These are phyloP conservation scores for Ptilorrhoa leucosticta DNA, from an alignment of 2,113 vertebrate genomes.

Conservation along the genomic window DNA sequence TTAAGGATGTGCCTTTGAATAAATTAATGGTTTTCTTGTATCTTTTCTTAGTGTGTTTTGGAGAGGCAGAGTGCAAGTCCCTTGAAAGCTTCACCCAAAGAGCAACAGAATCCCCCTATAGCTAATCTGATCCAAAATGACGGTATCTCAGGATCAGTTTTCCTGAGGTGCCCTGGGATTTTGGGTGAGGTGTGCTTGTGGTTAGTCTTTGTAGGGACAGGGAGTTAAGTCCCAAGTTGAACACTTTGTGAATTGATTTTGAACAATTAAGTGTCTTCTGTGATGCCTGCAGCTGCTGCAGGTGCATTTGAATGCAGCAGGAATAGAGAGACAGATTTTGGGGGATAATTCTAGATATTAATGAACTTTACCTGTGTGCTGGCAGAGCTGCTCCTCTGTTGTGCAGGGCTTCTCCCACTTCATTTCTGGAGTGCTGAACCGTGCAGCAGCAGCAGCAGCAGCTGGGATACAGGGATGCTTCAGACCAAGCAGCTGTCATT, in stretches of 20 bases:
- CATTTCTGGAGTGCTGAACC: not conserved
- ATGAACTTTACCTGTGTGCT: fast-evolving
- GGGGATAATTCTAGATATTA: not conserved
- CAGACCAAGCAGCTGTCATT: not conserved
- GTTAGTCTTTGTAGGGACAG: not conserved
- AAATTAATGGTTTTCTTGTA: fast-evolving
- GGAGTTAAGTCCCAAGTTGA: not conserved
- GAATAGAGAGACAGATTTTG: not conserved
- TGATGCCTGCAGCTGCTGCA: not conserved
- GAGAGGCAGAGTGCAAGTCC: not conserved
- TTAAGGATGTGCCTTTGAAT: not conserved
- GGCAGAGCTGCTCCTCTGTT: not conserved
- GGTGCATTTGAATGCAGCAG: not conserved
- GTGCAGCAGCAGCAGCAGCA: not conserved
- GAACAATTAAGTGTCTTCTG: not conserved
- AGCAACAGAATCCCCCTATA: not conserved
- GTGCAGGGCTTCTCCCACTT: fast-evolving
- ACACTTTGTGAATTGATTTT: not conserved
- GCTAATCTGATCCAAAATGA: fast-evolving
- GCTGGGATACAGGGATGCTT: not conserved
- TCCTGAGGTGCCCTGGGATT: not conserved
- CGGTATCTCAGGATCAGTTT: too few relatives aligned
- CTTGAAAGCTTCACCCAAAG: not conserved
- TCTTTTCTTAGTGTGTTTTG: not conserved
- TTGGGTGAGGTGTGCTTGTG: not conserved